Base-by-base conservation (phyloP, 2,113 vertebrate genomes). In the Dissostichus mawsoni region DNA sequence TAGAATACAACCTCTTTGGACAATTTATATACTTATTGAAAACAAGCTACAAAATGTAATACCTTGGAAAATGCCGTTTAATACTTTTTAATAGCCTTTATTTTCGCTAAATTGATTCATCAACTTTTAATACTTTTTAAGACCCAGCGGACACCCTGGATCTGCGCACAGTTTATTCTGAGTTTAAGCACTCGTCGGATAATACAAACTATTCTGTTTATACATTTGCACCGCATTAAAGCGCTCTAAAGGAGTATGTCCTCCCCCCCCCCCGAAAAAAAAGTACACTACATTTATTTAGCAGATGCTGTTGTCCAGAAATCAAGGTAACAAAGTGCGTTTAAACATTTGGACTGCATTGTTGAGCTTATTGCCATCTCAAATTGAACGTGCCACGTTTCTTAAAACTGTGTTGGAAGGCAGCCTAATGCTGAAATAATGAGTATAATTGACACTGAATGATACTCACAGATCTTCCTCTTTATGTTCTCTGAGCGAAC, bases 391-490 rank as follows among this genome's bases (percentile, higher is more conserved):
- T 36, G 33, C 33, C 33, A 36, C 6, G 47, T 20, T 64, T 51
- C 8, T 44, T 16, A 44, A 16, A 10, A n/a, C 33, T 36, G 33
- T 5, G 55, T 53, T 17, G 4, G 36, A 3, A 20, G 13, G 29
- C n/a, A 56, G 64, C 14, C 23, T 29, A 57, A 62, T 17, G 11
- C 20, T 14, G 51, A 16, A 18, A 47, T 1, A 44, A n/a, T 4
- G 17, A 65, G 23, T 44, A 9, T 13, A 29, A 11, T 0, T 41
- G 5, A 20, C 13, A 4, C 0, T 17, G 11, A 25, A 5, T 5
- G 17, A 65, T 69, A 96, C 96, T 94, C 90, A 99, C 98, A 97
- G 88, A 99, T 99, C 87, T 98, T 99, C 78, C 96, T 95, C 90
- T 96, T 97, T 83, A 58, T 84, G 81, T 96, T 98, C 77, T 97